These are phyloP conservation scores for Hyphantria cunea DNA, from an alignment of 1,140 invertebrate species.

Conservation along the genomic window DNA sequence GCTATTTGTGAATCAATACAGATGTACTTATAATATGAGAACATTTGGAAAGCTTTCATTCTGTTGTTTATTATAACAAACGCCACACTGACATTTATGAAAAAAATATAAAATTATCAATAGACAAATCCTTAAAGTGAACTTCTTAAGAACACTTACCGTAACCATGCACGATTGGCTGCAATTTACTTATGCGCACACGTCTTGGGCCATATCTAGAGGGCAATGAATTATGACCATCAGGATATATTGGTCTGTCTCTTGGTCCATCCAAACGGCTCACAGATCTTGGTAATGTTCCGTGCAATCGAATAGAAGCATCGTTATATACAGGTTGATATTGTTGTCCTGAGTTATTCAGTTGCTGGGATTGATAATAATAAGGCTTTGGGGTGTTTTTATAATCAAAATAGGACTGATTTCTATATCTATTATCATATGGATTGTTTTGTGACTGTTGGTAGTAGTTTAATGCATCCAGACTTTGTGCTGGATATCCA, in stretches of 20 bases:
- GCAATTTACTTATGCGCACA: conserved; percentile 67
- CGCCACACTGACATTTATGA: too few relatives aligned
- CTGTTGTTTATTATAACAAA: too few relatives aligned
- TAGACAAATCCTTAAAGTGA: too few relatives aligned
- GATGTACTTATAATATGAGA: too few relatives aligned
- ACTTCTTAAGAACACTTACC: conserved; percentile 49
- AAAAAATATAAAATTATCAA: too few relatives aligned
- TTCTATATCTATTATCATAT: conserved; percentile 42
- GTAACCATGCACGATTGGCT: conserved; percentile 67
- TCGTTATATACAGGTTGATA: conserved; percentile 56
- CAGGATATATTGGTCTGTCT: conserved; percentile 31
- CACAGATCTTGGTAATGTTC: conserved; percentile 37
- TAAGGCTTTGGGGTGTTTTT: conserved; percentile 28
- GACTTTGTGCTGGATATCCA: conserved; percentile 68
- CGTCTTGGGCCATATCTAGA: conserved; percentile 54
- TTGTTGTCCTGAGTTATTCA: conserved; percentile 33
- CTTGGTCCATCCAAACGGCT: conserved; percentile 32
- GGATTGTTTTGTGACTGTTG: conserved; percentile 44
- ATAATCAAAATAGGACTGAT: conserved; percentile 58
- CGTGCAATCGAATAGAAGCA: conserved; percentile 48
- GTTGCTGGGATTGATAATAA: conserved; percentile 37
- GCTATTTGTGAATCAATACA: too few relatives aligned
- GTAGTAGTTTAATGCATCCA: conserved; percentile 65
- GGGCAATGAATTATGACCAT: conserved; percentile 60
- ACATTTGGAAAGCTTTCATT: too few relatives aligned